Percentiles rank a stretch among this genome's conserved stretches.
Evolutionary conservation across 1,140 invertebrate genomes (phyloP).

Genomic region (Caligus rogercresseyi): DNA sequence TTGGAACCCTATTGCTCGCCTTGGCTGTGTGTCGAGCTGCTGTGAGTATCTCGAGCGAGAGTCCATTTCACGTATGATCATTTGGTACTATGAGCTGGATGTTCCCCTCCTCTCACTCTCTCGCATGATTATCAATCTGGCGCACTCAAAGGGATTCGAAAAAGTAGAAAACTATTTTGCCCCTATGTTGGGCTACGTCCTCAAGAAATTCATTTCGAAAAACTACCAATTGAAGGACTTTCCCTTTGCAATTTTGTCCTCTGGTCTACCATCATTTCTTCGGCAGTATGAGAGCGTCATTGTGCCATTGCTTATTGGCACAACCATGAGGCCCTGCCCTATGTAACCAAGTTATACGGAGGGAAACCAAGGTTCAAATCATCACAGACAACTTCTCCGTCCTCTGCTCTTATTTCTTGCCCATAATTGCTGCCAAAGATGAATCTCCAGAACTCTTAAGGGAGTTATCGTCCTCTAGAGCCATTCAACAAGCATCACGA

Average conservation of each 20-base stretch:
- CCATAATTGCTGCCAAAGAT: not conserved
- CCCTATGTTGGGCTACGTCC: not conserved
- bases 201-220: not conserved
- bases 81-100: not conserved
- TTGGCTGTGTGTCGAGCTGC: not conserved
- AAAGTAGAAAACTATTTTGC: not conserved
- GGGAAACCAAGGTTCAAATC: not conserved
- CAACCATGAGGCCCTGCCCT: not conserved
- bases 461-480: not conserved
- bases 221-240: not conserved
- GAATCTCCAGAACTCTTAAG: not conserved
- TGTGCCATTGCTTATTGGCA: not conserved
- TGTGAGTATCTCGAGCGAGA: not conserved
- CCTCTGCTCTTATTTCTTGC: not conserved
- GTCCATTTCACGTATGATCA: not conserved
- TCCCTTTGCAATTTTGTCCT: not conserved
- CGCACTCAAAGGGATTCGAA: not conserved
- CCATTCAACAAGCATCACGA: not conserved
- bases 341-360: not conserved
- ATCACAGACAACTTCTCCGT: not conserved
- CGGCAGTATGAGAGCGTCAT: not conserved
- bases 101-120: not conserved
- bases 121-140: not conserved
- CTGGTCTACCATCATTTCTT: not conserved
- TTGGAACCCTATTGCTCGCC: not conserved